Conservation (phyloP, 2,113 vertebrate species). For the Dasyprocta punctata region DNA sequence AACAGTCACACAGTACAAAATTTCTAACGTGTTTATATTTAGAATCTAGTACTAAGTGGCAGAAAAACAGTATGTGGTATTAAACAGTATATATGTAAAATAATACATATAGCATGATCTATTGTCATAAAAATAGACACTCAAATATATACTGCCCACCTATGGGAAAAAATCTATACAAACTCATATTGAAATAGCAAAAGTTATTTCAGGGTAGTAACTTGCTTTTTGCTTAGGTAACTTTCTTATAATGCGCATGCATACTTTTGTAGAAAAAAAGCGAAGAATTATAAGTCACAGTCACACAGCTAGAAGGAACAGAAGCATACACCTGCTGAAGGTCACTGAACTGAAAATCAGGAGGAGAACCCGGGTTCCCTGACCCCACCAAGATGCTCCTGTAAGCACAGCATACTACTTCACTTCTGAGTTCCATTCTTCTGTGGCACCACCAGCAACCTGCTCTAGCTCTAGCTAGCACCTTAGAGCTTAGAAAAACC, state of each 20-base stretch:
- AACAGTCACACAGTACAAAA: background rate
- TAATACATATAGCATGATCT: background rate
- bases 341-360: background rate
- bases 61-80: background rate
- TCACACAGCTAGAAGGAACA: background rate
- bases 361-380: background rate
- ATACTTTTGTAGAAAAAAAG: background rate
- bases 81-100: background rate
- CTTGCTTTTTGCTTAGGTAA: background rate
- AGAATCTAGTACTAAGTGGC: background rate
- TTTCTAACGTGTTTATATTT: background rate
- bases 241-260: background rate
- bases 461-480: too few relatives aligned
- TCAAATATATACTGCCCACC: background rate
- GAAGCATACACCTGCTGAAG: background rate
- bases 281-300: background rate
- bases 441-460: background rate
- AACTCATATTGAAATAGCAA: conserved; percentile 1
- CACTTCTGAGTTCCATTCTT: background rate
- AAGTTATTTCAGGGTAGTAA: background rate
- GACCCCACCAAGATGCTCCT: fast-evolving
- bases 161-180: background rate
- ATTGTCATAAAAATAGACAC: background rate
- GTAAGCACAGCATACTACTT: background rate
- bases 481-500: background rate